Evolutionary conservation across 1,140 invertebrate species (phyloP), one percentile per base, ranked within the genome.

Genomic region (Platyscapa corneri): DNA sequence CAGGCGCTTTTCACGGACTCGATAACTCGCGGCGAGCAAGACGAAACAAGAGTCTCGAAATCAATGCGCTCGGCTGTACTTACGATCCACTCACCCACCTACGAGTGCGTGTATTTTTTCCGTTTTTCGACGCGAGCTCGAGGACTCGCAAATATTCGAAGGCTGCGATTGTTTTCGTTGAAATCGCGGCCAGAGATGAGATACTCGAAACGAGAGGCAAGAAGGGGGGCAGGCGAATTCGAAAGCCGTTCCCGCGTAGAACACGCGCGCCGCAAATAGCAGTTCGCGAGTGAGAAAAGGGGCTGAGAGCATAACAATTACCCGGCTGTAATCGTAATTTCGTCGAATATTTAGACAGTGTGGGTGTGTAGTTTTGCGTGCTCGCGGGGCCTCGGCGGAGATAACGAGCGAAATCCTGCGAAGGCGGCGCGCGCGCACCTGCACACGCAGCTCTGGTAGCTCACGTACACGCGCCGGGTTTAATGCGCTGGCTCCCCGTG

Each of bases 251-350:
- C 67, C 67, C 3, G 34, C 20, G 70, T 74, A 53, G 34, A 34
- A 37, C 32, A 64, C 75, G 80, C 75, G 53, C 77, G 37, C 80
- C 39, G 67, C 56, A 79, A 86, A 86, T 46, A n/a, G 72, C 46
- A 42, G 0, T 27, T 5, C 0, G 56, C 5, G 74, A 23, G 32
- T 37, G 80, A 56, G 49, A 70, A 72, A 72, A 37, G 39, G 42
- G 81, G 81, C 42, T 82, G 75, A 82, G 81, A 56, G 70, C 34
- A 76, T 76, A 83, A 83, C 82, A 83, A 83, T 83, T 83, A 83
- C 23, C 70, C 37, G 49, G 34, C 0, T 53, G 32, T 60, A 37
- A 65, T 76, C 53, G 72, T 77, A 83, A 83, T 77, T 46, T 77
- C 82, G n/a, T 46, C 56, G 74, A 83, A 77, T 83, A 83, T 83